phyloP scores from a whole-genome alignment of 2,797 vertebrate genomes.

The Acipenser transmontanus region DNA sequence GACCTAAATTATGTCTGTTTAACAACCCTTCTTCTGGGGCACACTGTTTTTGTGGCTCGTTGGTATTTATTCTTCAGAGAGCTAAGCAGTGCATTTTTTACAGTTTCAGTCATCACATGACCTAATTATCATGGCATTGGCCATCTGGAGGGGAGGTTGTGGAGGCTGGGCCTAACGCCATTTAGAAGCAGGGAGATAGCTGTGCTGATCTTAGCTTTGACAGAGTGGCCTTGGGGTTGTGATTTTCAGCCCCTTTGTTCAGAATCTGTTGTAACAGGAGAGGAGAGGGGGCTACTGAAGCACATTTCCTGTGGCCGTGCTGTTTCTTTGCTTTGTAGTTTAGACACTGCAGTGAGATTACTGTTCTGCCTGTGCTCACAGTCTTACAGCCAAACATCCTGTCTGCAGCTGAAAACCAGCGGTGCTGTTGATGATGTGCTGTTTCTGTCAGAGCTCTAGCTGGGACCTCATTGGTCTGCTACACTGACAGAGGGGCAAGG shows the following conservation, averaged over 20 bases:
- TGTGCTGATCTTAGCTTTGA: constrained; percentile 26
- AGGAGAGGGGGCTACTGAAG: constrained; percentile 16
- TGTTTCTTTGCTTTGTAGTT: constrained; percentile 28
- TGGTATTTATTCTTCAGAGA: constrained; percentile 25
- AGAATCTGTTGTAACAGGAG: constrained; percentile 11
- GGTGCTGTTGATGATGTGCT: constrained; percentile 25
- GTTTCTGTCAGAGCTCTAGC: constrained; percentile 44
- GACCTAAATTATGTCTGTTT: too few relatives aligned
- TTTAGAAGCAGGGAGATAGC: constrained; percentile 42
- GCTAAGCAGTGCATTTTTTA: constrained; percentile 51
- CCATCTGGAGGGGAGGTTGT: constrained; percentile 40
- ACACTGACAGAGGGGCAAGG: constrained; percentile 43
- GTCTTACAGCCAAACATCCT: constrained; percentile 62
- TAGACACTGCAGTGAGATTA: too few relatives aligned
- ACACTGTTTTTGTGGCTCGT: too few relatives aligned
- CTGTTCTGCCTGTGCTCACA: too few relatives aligned
- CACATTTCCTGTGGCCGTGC: constrained; percentile 32
- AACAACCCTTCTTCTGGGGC: too few relatives aligned
- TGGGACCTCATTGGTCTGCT: constrained; percentile 59
- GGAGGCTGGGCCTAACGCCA: constrained; percentile 26
- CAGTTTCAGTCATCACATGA: constrained; percentile 64
- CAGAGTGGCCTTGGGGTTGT: not conserved
- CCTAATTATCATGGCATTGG: constrained; percentile 68
- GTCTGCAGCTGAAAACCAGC: constrained; percentile 38
- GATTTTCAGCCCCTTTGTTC: constrained; percentile 11